A percentile compares a stretch with the other conserved stretches of the same genome.
Conservation (phyloP, 2,888 invertebrate genomes). For the Bombylius discolor region DNA sequence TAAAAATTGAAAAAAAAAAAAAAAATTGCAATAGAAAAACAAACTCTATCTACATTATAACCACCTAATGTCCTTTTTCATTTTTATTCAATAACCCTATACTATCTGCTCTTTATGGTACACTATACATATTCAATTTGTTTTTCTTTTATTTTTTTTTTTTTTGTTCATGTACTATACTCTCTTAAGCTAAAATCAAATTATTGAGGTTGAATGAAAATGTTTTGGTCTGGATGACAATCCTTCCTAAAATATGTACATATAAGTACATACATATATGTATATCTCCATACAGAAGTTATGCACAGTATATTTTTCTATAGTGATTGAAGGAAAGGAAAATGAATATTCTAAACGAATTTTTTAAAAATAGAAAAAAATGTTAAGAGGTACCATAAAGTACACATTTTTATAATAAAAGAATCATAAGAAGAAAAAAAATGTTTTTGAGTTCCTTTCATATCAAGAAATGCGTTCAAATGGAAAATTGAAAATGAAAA, state of each 20-base stretch:
- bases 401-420: too few relatives aligned
- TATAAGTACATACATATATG: background rate
- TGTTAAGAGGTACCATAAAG: too few relatives aligned
- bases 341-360: too few relatives aligned
- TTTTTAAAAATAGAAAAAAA: too few relatives aligned
- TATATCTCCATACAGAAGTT: too few relatives aligned
- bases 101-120: background rate
- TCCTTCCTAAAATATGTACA: background rate
- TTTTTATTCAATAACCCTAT: background rate
- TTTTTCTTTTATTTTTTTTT: too few relatives aligned
- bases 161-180: background rate
- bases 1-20: background rate
- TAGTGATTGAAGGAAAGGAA: background rate
- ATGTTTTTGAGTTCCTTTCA: background rate
- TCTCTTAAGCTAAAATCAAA: slow-evolving; percentile 19
- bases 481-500: slow-evolving; percentile 35
- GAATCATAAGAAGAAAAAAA: background rate
- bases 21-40: too few relatives aligned
- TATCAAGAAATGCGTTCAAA: background rate
- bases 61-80: background rate
- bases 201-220: slow-evolving; percentile 20
- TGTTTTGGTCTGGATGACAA: slow-evolving; percentile 3
- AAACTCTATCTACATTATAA: too few relatives aligned
- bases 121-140: slow-evolving; percentile 12
- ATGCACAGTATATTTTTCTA: background rate